Base-by-base conservation (phyloP, 2,888 invertebrate species). In the Tiliacea citrago region DNA sequence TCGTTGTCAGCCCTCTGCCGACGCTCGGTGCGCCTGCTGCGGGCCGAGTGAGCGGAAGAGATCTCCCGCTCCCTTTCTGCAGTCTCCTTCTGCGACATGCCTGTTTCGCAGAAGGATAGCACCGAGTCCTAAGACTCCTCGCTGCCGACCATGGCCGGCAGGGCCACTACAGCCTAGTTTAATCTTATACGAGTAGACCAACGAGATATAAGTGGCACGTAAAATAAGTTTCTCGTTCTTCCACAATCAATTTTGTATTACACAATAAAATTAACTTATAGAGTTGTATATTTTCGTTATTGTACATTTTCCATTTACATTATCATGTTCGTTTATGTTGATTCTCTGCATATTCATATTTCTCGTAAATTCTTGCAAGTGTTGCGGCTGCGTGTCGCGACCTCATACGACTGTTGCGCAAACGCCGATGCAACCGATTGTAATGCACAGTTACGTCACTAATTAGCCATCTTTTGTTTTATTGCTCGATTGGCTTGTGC, bases 381-480 rank as follows among this genome's bases (percentile, higher is more conserved):
- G 60, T 84, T 77, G 80, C 74, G 82, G 39, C 73, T 79, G 79
- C 82, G 77, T 87, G 88, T 88, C 88, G 88, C 84, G 87, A 86
- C 88, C 87, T 87, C 85, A 87, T 86, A 88, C 29, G 74, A 83
- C 67, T 84, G 78, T 88, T 87, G 84, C 69, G 82, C 77, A 88
- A 88, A 47, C 62, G 29, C 24, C 81, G 85, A 87, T 88, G 87
- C 87, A 88, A 88, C 76, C 82, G 75, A 86, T 88, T 88, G 85
- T 86, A 81, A 80, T 76, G 49, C 53, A 68, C 69, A 39, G 67
- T 85, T 77, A 75, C 79, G 67, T 84, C 74, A 86, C 49, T 72
- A 77, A 84, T 81, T 81, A 82, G 53, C 39, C 60, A 42, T 60
- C 83, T 83, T 86, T 75, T 80, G 47, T 72, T 65, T 60, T 68